These are phyloP conservation scores for Tychaedon coryphoeus DNA, from an alignment of 2,113 vertebrate species.

Conservation along the genomic window DNA sequence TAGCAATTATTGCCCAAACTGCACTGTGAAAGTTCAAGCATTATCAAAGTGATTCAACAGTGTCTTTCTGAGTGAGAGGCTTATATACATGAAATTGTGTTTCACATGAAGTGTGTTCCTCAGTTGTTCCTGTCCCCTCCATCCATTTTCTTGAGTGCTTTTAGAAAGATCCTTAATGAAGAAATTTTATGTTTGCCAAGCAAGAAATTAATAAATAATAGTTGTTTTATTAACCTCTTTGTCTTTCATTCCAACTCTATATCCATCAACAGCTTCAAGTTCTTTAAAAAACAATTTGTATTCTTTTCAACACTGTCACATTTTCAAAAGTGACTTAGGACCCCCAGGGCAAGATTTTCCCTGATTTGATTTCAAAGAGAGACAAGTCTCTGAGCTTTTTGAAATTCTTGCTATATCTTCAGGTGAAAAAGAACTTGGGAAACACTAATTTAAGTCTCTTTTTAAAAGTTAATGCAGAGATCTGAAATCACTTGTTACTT, in stretches of 20 bases:
- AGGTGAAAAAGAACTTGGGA: not conserved
- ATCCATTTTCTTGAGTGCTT: not conserved
- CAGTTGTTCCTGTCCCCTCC: not conserved
- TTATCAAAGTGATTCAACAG: not conserved
- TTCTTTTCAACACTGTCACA: not conserved
- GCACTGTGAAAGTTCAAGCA: accelerated
- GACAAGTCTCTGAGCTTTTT: not conserved
- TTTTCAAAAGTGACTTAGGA: not conserved
- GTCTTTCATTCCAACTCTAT: not conserved
- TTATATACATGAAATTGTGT: not conserved
- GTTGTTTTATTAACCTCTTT: not conserved
- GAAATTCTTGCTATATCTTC: not conserved
- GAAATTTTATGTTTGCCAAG: not conserved
- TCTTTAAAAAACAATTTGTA: not conserved
- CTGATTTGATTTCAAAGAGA: not conserved
- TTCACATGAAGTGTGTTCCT: not conserved
- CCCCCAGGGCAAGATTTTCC: not conserved
- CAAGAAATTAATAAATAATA: not conserved
- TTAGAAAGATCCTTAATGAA: not conserved
- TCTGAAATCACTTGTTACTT: not conserved
- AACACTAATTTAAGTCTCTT: not conserved
- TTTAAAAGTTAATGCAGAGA: not conserved
- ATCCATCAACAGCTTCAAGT: not conserved
- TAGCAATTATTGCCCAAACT: not conserved
- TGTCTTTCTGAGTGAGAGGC: not conserved